Conservation (phyloP, 2,888 invertebrate genomes). For the Phymatocera aterrima region DNA sequence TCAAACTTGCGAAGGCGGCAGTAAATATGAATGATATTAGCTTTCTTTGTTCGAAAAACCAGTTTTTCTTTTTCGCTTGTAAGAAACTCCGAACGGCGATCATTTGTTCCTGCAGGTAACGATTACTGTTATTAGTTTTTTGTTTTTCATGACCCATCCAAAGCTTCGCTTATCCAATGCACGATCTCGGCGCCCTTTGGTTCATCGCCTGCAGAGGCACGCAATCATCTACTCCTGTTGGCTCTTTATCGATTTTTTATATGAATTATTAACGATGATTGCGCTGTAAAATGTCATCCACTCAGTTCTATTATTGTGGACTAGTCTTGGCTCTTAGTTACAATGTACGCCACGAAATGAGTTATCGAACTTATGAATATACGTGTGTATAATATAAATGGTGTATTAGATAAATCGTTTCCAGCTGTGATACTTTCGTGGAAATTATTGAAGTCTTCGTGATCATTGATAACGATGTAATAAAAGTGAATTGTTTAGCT, state of each 20-base stretch:
- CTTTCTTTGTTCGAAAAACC: conserved; percentile 27
- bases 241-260: background rate
- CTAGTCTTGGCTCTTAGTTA: background rate
- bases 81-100: conserved; percentile 4
- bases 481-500: background rate
- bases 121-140: background rate
- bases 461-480: background rate
- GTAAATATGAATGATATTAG: background rate
- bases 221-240: background rate
- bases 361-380: background rate
- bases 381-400: background rate
- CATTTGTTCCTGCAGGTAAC: background rate
- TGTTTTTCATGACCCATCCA: background rate
- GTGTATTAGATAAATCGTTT: background rate
- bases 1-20: background rate
- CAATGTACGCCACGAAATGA: background rate
- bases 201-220: background rate
- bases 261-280: background rate
- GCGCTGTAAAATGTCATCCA: background rate
- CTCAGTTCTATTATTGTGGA: background rate
- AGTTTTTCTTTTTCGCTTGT: background rate
- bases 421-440: conserved; percentile 1
- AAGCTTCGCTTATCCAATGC: too few species aligned
- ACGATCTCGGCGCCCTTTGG: background rate
- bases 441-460: background rate